Evolutionary conservation across 2,888 invertebrate genomes (phyloP), one percentile per base, ranked within the genome.

Genomic region (Archaeoteleia sp.): DNA sequence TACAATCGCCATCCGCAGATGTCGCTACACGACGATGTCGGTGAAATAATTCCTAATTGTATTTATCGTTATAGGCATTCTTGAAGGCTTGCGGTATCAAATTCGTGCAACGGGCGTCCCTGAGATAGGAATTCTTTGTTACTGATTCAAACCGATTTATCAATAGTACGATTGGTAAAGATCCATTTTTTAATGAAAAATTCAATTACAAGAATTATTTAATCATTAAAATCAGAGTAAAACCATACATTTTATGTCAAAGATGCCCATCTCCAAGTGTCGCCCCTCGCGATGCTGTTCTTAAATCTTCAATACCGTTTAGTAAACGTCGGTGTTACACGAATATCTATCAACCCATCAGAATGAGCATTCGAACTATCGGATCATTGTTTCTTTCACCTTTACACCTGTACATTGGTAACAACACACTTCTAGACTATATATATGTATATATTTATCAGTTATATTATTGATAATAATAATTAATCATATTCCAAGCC

Each of bases 31-130:
- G 61, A 57, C 57, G 61, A 67, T 67, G 55, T 62, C 67, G 43
- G 51, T 61, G 66, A 70, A 62, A 66, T 62, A 62, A 58, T 62
- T n/a, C n/a, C 53, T 66, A 62, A 53, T 23, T 67, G 60, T 71
- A 61, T 70, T 67, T 71, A 70, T 71, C 55, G 60, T 66, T 63
- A 61, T 73, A 73, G 73, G 73, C 71, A 71, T 66, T 71, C 66
- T 70, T 71, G 71, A 73, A 73, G 71, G 71, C 70, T 73, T 71
- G 71, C 69, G 70, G 71, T 73, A 73, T 73, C 67, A 73, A 73
- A 73, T 71, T 71, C 62, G 62, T 67, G 53, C 48, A 53, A 62
- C 62, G 62, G 62, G 51, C 55, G 29, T 35, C n/a, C n/a, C n/a
- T n/a, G n/a, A n/a, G n/a, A n/a, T n/a, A n/a, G n/a, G n/a, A n/a